Base-by-base conservation (phyloP, 2,113 vertebrate species). In the Phalacrocorax pelagicus region DNA sequence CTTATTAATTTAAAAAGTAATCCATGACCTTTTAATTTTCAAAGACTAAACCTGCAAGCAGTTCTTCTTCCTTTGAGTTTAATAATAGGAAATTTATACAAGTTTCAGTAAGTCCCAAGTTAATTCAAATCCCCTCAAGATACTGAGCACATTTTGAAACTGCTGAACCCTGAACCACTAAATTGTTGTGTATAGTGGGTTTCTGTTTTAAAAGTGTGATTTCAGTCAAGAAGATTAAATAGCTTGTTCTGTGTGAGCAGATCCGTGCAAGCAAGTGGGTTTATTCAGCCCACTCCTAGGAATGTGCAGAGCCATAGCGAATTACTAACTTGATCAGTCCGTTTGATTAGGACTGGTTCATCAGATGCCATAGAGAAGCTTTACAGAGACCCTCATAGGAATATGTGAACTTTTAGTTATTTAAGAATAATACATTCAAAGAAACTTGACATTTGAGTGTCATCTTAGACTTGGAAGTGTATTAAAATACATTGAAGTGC, bases 1-100 rank as follows among this genome's bases (percentile, higher is more conserved):
- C 51, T 94, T 94, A 69, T 26, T 94, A 3, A 72, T 95, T 88
- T 73, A 72, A 89, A 90, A 88, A 91, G 69, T 58, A 95, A 91
- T 87, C 61, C 73, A 59, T 42, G 78, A 69, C 65, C 57, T 93
- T 88, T 91, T 74, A 6, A 19, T 92, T 95, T 95, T 87, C 61
- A 82, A 91, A 92, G 91, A 57, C 42, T 55, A 74, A 86, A 81
- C 46, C 55, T 81, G 63, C 55, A 81, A 86, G 78, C 77, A 54
- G 57, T 61, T 29, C 22, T 88, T 15, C 57, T 81, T 90, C 70
- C 34, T 79, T 44, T 67, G 72, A 87, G 20, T 70, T 92, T 57
- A 91, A 61, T 78, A 80, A 42, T 74, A 55, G 72, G 75, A 92
- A 93, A 73, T 85, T 30, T 51, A 52, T 69, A 57, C 26, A 44